Conservation (phyloP, 2,797 vertebrate genomes). For the Pseudochirops cupreus region DNA sequence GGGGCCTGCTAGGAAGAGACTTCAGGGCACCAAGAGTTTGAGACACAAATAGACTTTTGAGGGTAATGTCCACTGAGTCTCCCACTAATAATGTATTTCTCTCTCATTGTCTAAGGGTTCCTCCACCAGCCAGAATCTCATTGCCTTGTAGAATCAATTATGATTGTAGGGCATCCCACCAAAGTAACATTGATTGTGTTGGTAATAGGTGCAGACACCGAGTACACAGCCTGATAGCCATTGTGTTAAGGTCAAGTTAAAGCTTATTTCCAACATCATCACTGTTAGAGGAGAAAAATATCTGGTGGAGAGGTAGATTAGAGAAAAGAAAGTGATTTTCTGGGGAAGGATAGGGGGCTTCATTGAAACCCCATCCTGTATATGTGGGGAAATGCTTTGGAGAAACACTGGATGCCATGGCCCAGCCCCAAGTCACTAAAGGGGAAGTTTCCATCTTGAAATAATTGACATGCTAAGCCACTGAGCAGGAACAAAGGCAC, state of each 20-base stretch:
- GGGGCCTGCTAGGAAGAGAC: conserved; percentile 1
- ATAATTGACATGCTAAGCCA: conserved; percentile 49
- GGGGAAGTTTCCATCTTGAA: neutral
- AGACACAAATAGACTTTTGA: conserved; percentile 29
- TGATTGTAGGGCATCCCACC: conserved; percentile 32
- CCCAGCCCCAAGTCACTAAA: neutral
- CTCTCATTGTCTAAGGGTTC: conserved; percentile 53
- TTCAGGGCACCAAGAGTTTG: neutral
- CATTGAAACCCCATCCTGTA: neutral
- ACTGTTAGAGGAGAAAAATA: conserved; percentile 42
- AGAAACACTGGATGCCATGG: neutral
- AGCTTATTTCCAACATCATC: conserved; percentile 42
- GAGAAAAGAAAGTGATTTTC: conserved; percentile 19
- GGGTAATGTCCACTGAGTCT: conserved; percentile 36
- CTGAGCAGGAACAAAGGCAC: conserved; percentile 40
- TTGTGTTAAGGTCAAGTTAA: conserved; percentile 27
- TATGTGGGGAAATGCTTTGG: neutral
- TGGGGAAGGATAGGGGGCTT: neutral
- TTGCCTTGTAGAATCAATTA: conserved; percentile 62
- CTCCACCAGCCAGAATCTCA: conserved; percentile 58
- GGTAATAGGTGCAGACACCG: conserved; percentile 47
- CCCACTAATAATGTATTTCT: conserved; percentile 58
- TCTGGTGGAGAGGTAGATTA: conserved; percentile 7
- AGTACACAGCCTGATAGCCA: conserved; percentile 32
- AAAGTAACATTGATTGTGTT: conserved; percentile 1